These are phyloP conservation scores for Etheostoma spectabile DNA, from an alignment of 2,113 vertebrate genomes.

Conservation along the genomic window DNA sequence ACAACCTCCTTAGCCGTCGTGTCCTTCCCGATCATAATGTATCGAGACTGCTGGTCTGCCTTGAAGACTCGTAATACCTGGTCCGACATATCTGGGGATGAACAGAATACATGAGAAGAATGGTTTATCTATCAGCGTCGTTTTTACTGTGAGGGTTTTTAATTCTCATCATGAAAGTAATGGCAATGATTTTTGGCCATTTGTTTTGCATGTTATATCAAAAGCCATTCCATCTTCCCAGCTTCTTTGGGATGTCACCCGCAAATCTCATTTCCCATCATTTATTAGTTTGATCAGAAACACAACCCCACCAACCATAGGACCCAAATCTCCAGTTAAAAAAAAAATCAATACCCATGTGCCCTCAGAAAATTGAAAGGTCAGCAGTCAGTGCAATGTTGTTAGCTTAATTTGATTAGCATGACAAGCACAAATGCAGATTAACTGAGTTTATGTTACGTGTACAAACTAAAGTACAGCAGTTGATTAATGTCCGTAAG, in stretches of 20 bases:
- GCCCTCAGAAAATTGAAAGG: background rate
- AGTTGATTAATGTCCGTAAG: constrained; percentile 1
- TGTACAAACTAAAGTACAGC: constrained; percentile 12
- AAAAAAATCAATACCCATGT: background rate
- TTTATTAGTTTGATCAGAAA: constrained; percentile 33
- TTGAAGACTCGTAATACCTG: constrained; percentile 97
- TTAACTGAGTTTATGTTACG: constrained; percentile 20
- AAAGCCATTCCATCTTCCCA: background rate
- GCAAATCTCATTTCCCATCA: constrained; percentile 4
- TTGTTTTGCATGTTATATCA: background rate
- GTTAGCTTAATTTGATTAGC: constrained; percentile 39
- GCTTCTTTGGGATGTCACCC: background rate
- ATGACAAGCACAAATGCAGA: constrained; percentile 8
- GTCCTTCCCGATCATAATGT: constrained; percentile 99
- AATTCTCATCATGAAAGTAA: background rate
- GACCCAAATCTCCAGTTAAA: background rate
- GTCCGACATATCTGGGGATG: constrained; percentile 91
- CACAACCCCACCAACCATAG: constrained; percentile 3
- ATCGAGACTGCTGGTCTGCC: constrained; percentile 97
- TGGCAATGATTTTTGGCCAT: background rate
- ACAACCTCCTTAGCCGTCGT: constrained; percentile 98
- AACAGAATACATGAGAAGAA: background rate
- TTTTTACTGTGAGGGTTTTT: background rate
- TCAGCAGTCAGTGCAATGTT: constrained; percentile 15
- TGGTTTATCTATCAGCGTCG: background rate